phyloP scores from a whole-genome alignment of 2,888 invertebrate species.

The Craniophora ligustri region DNA sequence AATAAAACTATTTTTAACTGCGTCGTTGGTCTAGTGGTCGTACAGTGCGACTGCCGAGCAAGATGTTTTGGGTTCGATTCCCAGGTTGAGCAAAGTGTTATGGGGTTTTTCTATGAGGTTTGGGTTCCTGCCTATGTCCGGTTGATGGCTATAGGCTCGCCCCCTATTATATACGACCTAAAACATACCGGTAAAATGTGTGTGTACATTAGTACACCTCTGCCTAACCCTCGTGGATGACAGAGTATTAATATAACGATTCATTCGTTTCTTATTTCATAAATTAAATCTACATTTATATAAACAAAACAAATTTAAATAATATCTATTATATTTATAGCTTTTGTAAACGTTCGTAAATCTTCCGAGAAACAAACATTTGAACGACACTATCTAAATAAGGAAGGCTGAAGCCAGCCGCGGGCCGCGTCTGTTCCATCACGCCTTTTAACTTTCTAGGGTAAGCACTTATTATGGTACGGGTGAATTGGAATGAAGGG shows the following conservation, averaged over 20 bases:
- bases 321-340: conserved; percentile 16
- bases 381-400: conserved; percentile 53
- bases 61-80: too few relatives aligned
- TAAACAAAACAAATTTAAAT: conserved; percentile 18
- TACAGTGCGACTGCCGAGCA: background rate
- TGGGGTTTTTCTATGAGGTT: background rate
- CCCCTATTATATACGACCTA: too few relatives aligned
- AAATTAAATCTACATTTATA: conserved; percentile 6
- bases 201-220: too few relatives aligned
- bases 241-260: too few relatives aligned
- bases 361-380: conserved; percentile 28
- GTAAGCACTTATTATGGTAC: background rate
- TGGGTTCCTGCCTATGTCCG: too few relatives aligned
- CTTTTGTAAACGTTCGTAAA: conserved; percentile 27
- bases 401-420: conserved; percentile 27
- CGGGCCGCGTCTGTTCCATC: conserved; percentile 10
- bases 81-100: background rate
- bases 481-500: too few relatives aligned
- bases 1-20: too few relatives aligned
- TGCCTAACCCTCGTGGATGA: too few relatives aligned
- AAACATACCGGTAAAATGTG: too few relatives aligned
- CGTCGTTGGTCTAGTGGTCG: too few relatives aligned
- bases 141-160: too few relatives aligned
- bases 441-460: conserved; percentile 21
- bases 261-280: too few relatives aligned